These are phyloP conservation scores for Zoanthus gigantus DNA, from an alignment of 92 coral and sea anemone genomes.

Conservation along the genomic window DNA sequence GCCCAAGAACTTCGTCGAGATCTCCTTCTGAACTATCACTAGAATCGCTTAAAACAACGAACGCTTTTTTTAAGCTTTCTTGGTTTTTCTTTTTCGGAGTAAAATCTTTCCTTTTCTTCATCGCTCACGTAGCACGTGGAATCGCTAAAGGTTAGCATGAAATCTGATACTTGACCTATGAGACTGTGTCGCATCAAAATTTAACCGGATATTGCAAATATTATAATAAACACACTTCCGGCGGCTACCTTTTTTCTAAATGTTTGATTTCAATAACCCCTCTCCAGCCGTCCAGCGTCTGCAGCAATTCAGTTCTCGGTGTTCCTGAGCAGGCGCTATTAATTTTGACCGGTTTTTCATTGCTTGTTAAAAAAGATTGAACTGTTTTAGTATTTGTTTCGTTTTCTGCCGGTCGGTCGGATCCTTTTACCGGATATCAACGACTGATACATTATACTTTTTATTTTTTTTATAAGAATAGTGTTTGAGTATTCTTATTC, in stretches of 20 bases:
- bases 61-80: background rate
- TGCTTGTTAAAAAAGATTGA: conserved; percentile 3
- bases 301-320: background rate
- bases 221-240: background rate
- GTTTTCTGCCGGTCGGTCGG: conserved; percentile 14
- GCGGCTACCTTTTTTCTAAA: background rate
- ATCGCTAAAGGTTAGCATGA: conserved; percentile 5
- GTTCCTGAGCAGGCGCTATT: background rate
- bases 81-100: conserved; percentile 28
- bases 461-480: no score
- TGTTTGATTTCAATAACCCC: background rate
- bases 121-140: conserved; percentile 18
- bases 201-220: background rate
- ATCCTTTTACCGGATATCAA: background rate
- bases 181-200: background rate
- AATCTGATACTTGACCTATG: conserved; percentile 1
- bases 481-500: no score
- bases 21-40: background rate
- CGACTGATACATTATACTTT: background rate
- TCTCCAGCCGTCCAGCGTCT: background rate
- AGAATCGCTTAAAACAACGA: conserved; percentile 8
- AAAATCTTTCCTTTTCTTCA: conserved; percentile 34
- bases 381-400: conserved; percentile 2
- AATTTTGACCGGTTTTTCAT: background rate
- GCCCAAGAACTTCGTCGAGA: no score